Conservation (phyloP, 2,888 invertebrate genomes). For the Drosophila emarginata region DNA sequence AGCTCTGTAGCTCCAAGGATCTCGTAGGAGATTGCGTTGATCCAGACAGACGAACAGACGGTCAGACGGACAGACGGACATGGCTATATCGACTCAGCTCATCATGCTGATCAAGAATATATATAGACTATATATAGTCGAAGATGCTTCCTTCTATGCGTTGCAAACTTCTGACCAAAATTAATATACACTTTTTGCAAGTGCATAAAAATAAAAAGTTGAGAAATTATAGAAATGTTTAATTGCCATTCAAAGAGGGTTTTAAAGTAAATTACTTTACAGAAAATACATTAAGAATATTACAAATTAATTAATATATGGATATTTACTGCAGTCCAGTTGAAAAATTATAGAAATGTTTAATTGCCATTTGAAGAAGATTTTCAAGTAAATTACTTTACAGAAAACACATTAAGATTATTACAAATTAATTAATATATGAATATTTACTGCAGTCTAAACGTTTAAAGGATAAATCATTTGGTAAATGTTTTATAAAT, state of each 20-base stretch:
- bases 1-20: too few species aligned
- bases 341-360: background rate
- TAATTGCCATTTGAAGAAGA: background rate
- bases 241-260: background rate
- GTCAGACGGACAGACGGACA: too few species aligned
- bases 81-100: too few species aligned
- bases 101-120: too few species aligned
- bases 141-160: too few species aligned
- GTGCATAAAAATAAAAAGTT: too few species aligned
- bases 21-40: too few species aligned
- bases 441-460: slow-evolving; percentile 14
- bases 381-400: background rate
- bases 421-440: slow-evolving; percentile 22
- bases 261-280: background rate
- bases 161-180: too few species aligned
- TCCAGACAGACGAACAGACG: too few species aligned
- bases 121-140: too few species aligned
- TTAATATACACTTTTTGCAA: too few species aligned
- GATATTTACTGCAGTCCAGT: too few species aligned
- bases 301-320: slow-evolving; percentile 40
- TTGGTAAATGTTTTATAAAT: slow-evolving; percentile 35
- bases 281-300: background rate
- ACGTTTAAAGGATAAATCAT: slow-evolving; percentile 24
- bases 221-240: background rate
- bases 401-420: background rate